phyloP scores from a whole-genome alignment of 1,140 invertebrate species.

The Drosophila murphyi region DNA sequence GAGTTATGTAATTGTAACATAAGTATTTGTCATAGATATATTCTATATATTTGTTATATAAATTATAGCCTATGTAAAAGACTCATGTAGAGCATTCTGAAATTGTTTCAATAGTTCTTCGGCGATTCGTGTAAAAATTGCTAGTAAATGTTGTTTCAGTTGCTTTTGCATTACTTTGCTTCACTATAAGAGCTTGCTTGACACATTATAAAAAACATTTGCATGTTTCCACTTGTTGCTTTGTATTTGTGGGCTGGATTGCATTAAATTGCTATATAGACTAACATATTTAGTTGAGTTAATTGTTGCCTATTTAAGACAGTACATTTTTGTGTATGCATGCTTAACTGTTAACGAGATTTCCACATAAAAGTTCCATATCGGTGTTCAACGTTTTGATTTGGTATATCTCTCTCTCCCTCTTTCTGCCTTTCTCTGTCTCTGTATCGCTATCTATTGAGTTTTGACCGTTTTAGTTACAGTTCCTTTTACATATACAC shows the following conservation, averaged over 20 bases:
- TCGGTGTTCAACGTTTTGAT: conserved; percentile 69
- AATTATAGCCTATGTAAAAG: conserved; percentile 57
- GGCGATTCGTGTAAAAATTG: conserved; percentile 57
- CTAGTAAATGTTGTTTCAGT: conserved; percentile 61
- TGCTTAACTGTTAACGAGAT: conserved; percentile 48
- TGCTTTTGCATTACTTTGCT: neutral
- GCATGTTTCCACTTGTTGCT: conserved; percentile 59
- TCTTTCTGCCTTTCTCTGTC: neutral
- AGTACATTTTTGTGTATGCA: conserved; percentile 54
- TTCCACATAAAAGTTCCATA: conserved; percentile 65
- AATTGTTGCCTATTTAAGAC: conserved; percentile 36
- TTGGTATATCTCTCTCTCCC: conserved; percentile 22
- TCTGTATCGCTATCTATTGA: conserved; percentile 19
- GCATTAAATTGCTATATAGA: conserved; percentile 32
- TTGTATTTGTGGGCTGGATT: conserved; percentile 51
- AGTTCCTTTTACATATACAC: conserved; percentile 35
- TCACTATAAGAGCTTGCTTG: conserved; percentile 48
- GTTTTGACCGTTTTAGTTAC: conserved; percentile 55
- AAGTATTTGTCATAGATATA: conserved; percentile 49
- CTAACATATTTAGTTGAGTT: conserved; percentile 33
- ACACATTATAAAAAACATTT: conserved; percentile 66
- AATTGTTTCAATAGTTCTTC: conserved; percentile 57
- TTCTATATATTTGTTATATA: conserved; percentile 66
- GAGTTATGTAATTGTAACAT: conserved; percentile 21
- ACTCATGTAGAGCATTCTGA: conserved; percentile 46